A percentile compares a stretch with the other conserved stretches of the same genome.
Evolutionary conservation across 1,140 invertebrate species (phyloP).

Genomic region (Telenomus remus): DNA sequence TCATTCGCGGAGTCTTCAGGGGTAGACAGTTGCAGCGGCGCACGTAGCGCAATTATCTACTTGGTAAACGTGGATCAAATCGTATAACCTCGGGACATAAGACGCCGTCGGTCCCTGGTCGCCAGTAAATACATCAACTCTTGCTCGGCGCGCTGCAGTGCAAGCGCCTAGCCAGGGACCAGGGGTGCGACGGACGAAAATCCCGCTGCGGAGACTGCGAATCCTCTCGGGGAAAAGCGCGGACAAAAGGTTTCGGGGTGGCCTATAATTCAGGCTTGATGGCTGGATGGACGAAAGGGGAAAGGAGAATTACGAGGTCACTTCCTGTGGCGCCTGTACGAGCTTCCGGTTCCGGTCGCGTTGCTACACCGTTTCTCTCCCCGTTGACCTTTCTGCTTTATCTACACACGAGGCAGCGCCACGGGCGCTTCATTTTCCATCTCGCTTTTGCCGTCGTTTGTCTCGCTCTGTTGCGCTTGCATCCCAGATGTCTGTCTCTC

Average conservation of each 20-base stretch:
- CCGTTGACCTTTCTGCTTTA: constrained; percentile 47
- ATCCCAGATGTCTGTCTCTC: not conserved
- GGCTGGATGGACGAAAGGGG: constrained; percentile 68
- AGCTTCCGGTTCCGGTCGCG: constrained; percentile 73
- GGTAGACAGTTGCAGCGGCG: constrained; percentile 4
- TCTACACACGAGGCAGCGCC: constrained; percentile 42
- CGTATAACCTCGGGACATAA: constrained; percentile 27
- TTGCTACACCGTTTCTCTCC: constrained; percentile 50
- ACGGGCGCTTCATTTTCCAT: constrained; percentile 18
- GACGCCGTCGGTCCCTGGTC: constrained; percentile 26
- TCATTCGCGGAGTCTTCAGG: constrained; percentile 5
- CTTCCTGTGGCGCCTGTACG: constrained; percentile 74
- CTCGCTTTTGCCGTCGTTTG: constrained; percentile 1
- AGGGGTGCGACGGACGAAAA: constrained; percentile 37
- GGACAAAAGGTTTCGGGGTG: constrained; percentile 73
- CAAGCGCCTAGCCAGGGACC: constrained; percentile 28
- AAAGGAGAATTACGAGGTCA: constrained; percentile 75
- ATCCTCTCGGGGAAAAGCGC: constrained; percentile 70
- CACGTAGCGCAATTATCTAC: constrained; percentile 37
- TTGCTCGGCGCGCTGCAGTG: not conserved
- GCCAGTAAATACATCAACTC: constrained; percentile 37
- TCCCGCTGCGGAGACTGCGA: constrained; percentile 59
- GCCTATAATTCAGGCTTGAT: constrained; percentile 75
- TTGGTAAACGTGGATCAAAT: constrained; percentile 41
- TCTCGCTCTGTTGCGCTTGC: constrained; percentile 8